Conservation (phyloP, 1,140 invertebrate genomes). For the Globodera rostochiensis region DNA sequence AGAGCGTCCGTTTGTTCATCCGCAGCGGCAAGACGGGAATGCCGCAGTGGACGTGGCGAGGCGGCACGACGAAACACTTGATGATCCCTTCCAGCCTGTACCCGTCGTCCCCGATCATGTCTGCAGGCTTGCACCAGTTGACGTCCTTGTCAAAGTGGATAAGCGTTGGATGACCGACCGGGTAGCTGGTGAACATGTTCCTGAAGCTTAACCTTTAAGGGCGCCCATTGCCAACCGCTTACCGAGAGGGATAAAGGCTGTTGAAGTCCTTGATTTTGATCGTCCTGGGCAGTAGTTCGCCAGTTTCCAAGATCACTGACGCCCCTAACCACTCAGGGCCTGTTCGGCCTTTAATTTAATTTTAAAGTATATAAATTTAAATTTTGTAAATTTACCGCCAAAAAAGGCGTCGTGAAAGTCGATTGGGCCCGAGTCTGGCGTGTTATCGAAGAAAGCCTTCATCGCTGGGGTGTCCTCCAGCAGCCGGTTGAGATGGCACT, state of each 20-base stretch:
- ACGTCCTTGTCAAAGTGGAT: neutral
- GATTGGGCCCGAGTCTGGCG: neutral
- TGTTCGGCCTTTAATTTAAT: neutral
- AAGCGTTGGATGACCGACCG: neutral
- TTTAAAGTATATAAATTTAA: neutral
- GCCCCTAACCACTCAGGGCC: neutral
- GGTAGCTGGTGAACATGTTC: conserved; percentile 1
- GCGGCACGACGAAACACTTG: neutral
- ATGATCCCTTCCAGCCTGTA: neutral
- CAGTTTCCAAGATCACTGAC: neutral
- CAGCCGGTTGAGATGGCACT: neutral
- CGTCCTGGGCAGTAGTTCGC: neutral
- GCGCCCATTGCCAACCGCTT: no score
- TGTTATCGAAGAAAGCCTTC: neutral
- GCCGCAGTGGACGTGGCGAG: neutral
- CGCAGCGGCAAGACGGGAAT: conserved; percentile 2
- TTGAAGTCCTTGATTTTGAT: conserved; percentile 8
- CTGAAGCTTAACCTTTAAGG: no score
- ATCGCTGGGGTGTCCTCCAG: neutral
- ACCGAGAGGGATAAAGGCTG: neutral
- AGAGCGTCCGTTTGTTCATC: neutral
- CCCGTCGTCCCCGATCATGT: neutral
- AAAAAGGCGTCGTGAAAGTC: neutral
- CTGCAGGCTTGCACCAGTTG: neutral
- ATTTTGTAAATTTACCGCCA: neutral